Conservation (phyloP, 2,113 vertebrate species). For the Callipepla squamata region DNA sequence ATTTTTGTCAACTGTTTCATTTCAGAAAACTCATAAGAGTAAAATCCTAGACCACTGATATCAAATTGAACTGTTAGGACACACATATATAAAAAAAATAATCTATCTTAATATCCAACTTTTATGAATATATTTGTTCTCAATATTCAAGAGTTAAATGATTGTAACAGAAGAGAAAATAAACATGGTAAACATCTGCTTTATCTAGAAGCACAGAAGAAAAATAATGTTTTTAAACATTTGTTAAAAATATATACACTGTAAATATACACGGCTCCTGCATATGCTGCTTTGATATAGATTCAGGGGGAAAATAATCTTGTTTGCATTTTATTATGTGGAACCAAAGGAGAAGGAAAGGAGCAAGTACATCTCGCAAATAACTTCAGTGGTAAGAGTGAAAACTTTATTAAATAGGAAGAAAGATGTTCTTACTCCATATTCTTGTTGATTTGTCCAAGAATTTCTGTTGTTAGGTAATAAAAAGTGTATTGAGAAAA, state of each 20-base stretch:
- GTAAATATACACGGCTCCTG: neutral
- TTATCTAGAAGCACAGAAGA: neutral
- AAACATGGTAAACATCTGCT: neutral
- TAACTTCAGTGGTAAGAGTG: neutral
- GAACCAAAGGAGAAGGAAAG: neutral
- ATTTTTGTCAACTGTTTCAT: neutral
- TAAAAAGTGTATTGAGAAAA: neutral
- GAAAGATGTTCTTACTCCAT: neutral
- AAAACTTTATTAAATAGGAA: neutral
- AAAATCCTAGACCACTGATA: neutral
- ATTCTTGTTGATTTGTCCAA: neutral
- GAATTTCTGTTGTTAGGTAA: neutral
- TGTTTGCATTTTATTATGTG: neutral
- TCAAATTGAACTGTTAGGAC: neutral
- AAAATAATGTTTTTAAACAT: neutral
- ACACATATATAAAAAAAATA: neutral
- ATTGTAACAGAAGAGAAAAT: neutral
- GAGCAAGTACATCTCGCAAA: neutral
- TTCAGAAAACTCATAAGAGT: neutral
- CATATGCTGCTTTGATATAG: neutral
- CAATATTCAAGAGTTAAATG: neutral
- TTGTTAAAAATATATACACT: neutral
- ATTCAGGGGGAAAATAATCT: neutral
- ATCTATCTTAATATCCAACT: neutral
- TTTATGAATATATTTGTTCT: neutral